These are phyloP conservation scores for Sterrhoptilus dennistouni DNA, from an alignment of 2,113 vertebrate species.

Conservation along the genomic window DNA sequence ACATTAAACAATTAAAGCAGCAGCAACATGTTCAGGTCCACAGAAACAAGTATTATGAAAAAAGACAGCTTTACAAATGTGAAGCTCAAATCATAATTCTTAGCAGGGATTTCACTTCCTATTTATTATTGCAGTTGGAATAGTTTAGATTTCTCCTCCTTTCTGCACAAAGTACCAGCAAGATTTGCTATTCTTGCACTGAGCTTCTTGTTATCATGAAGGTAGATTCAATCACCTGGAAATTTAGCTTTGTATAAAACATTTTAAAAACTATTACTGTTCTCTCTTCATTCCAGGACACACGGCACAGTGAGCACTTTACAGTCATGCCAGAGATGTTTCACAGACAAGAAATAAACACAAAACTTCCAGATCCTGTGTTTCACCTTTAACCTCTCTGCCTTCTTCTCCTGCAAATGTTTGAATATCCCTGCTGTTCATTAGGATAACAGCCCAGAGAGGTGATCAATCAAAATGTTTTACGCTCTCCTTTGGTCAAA, in stretches of 20 bases:
- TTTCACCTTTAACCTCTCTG: background rate
- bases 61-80: background rate
- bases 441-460: background rate
- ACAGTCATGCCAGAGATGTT: background rate
- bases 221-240: background rate
- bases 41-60: background rate
- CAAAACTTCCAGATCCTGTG: background rate
- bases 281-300: background rate
- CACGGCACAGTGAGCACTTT: background rate
- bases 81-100: background rate
- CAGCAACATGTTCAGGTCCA: background rate
- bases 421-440: background rate
- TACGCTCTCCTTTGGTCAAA: background rate
- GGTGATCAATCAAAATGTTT: background rate
- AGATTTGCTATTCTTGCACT: background rate
- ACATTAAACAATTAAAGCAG: background rate
- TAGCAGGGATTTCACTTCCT: background rate
- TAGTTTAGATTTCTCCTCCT: background rate
- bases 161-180: background rate
- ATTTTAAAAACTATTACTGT: background rate
- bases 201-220: background rate
- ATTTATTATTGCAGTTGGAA: background rate
- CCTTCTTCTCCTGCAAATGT: rapidly evolving
- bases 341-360: background rate
- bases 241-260: background rate